Base-by-base conservation (phyloP, 2,797 vertebrate genomes). In the Mus minutoides region DNA sequence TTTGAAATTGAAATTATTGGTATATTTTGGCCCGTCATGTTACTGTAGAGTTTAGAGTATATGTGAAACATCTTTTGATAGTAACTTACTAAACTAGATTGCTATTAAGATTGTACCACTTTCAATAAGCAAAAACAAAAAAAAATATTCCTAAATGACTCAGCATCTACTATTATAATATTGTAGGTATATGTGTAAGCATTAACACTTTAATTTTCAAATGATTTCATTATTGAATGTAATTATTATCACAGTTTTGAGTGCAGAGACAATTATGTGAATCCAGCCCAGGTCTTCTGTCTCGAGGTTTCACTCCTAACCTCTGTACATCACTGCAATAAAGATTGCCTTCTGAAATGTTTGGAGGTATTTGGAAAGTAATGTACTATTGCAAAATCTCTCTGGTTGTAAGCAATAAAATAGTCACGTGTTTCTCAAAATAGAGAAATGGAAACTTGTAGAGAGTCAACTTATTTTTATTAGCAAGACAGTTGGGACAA, bases 381-480 rank as follows among this genome's bases (percentile, higher is more conserved):
- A 60, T 62, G 7, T 37, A 31, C 82, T 77, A 94, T 92, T 67
- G 22, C 64, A 73, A 92, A 84, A 67, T 77, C 71, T 92, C 54
- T 49, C 79, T 29, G 2, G 14, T 37, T 54, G 1, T n/a, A 93
- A 11, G 16, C 22, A 90, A 78, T 11, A 26, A 73, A 89, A 95
- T 94, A 84, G 43, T 43, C 26, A 21, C 8, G 60, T 94, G 46
- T 19, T 83, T 43, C 14, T 46, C 37, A 90, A 52, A 11, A 60
- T 77, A 22, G 90, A 94, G 60, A 93, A 95, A 92, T 11, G 31
- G 10, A 92, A 92, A 73, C 19, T 88, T 80, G 17, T 89, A 85
- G 49, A 97, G 75, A 58, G 5, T 95, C 6, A 91, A 13, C 6
- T 82, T 91, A 73, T 89, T 92, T 95, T 78, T 37, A 49, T 64